Evolutionary conservation across 2,113 vertebrate genomes (phyloP).

Genomic region (Salvelinus alpinus): DNA sequence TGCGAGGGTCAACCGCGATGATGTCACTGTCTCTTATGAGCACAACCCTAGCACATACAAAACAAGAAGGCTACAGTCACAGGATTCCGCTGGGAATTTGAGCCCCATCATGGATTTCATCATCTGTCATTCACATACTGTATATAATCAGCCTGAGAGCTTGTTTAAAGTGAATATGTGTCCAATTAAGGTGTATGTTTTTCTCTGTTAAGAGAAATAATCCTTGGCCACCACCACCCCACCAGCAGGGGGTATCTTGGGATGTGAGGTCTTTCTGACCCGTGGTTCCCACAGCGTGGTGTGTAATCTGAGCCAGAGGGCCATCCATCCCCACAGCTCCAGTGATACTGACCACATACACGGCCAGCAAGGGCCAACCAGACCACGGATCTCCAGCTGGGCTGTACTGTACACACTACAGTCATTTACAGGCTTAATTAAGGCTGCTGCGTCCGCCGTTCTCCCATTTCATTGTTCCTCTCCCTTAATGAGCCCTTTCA

Average conservation of each 20-base stretch:
- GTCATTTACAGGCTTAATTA: conserved; percentile 56
- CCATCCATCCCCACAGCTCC: not conserved
- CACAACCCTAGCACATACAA: conserved; percentile 22
- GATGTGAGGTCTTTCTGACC: too few relatives aligned
- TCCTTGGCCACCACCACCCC: too few relatives aligned
- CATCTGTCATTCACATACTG: conserved; percentile 36
- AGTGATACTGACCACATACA: not conserved
- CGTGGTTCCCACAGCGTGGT: too few relatives aligned
- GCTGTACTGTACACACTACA: conserved; percentile 4
- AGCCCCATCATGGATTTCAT: conserved; percentile 17
- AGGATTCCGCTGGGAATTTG: conserved; percentile 12
- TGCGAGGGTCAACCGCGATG: conserved; percentile 30
- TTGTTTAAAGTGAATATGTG: not conserved
- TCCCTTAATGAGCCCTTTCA: conserved; percentile 45
- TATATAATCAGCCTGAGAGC: not conserved
- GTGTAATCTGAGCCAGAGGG: not conserved
- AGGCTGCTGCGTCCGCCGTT: conserved; percentile 1
- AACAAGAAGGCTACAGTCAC: conserved; percentile 36
- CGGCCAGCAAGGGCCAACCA: not conserved
- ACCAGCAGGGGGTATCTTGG: too few relatives aligned
- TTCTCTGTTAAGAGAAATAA: conserved; percentile 1
- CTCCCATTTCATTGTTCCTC: conserved; percentile 53
- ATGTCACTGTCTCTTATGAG: conserved; percentile 46
- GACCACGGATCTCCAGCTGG: conserved; percentile 35
- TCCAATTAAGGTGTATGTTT: conserved; percentile 17